Base-by-base conservation (phyloP, 2,113 vertebrate genomes). In the Garra rufa region DNA sequence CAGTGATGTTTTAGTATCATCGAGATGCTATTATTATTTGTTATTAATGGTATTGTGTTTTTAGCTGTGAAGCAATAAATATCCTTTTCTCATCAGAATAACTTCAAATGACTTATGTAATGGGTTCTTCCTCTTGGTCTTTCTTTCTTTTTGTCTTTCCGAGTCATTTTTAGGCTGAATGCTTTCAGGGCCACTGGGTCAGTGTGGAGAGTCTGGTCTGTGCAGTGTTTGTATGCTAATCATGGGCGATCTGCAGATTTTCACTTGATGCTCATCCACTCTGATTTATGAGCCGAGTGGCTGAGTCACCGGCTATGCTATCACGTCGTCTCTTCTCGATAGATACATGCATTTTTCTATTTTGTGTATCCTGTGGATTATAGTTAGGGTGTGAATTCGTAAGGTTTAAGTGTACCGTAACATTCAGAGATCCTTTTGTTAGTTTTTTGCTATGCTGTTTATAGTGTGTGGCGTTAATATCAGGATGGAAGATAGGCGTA, bases 251-350 rank as follows among this genome's bases (percentile, higher is more conserved):
- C 38, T 48, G 46, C 21, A 30, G 43, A 46, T 48, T 69, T 65
- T 82, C 67, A 67, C 74, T 82, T 57, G 30, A 87, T n/a, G n/a
- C n/a, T n/a, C n/a, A 57, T 85, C 74, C 55, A 67, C 26, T 76
- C 78, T 82, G 65, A 76, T 70, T 79, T 83, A 55, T 85, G 69
- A 79, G 46, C 74, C 38, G 48, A 70, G 84, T 83, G 76, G 61
- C 69, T 85, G 83, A 87, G 84, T 85, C 87, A 88, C 75, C 70
- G 73, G 52, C 43, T 24, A 63, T 46, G 69, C 69, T 38, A 74
- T 38, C 26, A 17, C 43, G 14, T 52, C 71, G 26, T 57, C 24
- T 19, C 8, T n/a, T 70, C 38, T 34, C 6, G 0, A 41, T 7
- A 80, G 9, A 52, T 38, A 15, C 46, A 75, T 76, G 57, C 75